phyloP scores from a whole-genome alignment of 2,888 invertebrate species.

The Malthinus flaveolus region DNA sequence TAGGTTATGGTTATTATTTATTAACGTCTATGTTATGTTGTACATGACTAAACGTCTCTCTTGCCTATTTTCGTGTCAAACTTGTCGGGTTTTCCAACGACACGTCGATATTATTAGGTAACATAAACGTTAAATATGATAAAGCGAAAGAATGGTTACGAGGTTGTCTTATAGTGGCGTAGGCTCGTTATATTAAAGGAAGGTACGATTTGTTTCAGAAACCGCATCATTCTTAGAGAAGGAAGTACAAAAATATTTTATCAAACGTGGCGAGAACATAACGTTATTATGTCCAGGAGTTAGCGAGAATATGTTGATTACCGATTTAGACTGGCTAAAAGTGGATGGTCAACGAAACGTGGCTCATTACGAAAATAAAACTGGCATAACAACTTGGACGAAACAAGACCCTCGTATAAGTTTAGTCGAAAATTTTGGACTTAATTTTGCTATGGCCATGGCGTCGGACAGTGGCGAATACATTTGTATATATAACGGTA shows the following conservation, averaged over 20 bases:
- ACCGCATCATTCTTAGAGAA: slow-evolving; percentile 62
- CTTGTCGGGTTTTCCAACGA: too few species aligned
- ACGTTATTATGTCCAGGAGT: slow-evolving; percentile 70
- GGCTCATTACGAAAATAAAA: slow-evolving; percentile 58
- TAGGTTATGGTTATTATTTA: too few species aligned
- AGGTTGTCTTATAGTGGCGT: too few species aligned
- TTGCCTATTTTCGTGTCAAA: too few species aligned
- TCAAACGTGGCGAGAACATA: slow-evolving; percentile 68
- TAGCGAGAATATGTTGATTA: slow-evolving; percentile 66
- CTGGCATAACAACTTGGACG: slow-evolving; percentile 58
- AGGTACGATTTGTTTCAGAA: slow-evolving; percentile 59
- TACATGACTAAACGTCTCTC: too few species aligned
- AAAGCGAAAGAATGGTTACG: too few species aligned
- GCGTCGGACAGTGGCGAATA: slow-evolving; percentile 69
- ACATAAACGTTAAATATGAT: too few species aligned
- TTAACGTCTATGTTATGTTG: too few species aligned
- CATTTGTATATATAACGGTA: slow-evolving; percentile 69
- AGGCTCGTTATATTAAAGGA: too few species aligned
- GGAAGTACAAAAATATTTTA: slow-evolving; percentile 61
- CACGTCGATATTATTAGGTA: too few species aligned
- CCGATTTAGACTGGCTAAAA: slow-evolving; percentile 64
- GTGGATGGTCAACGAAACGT: slow-evolving; percentile 54
- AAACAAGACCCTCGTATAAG: slow-evolving; percentile 59
- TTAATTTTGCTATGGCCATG: slow-evolving; percentile 65
- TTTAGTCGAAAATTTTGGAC: slow-evolving; percentile 63